A percentile compares a stretch with the other conserved stretches of the same genome.
Evolutionary conservation across 1,140 invertebrate genomes (phyloP).

Genomic region (Drosophila ogumai): DNA sequence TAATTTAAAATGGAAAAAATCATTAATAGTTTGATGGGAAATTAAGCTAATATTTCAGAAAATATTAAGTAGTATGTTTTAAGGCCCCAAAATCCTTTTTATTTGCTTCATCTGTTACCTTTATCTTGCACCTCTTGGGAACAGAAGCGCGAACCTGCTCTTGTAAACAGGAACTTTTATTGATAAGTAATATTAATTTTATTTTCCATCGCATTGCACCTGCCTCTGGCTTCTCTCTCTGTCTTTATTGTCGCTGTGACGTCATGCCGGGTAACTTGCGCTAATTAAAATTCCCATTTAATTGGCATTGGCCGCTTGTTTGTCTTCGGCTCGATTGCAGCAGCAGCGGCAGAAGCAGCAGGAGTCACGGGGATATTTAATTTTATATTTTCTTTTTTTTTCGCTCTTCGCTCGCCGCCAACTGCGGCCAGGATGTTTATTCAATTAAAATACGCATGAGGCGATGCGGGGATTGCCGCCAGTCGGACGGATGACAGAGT

Average conservation of each 20-base stretch:
- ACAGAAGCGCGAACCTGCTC: neutral
- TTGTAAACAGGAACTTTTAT: slow-evolving; percentile 19
- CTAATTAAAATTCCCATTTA: slow-evolving; percentile 83
- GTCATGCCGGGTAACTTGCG: slow-evolving; percentile 71
- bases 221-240: slow-evolving; percentile 13
- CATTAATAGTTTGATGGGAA: neutral
- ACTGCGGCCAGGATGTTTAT: slow-evolving; percentile 68
- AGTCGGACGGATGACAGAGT: slow-evolving; percentile 34
- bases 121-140: neutral
- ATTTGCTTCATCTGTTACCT: neutral
- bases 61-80: too few relatives aligned
- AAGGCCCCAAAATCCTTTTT: neutral
- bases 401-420: slow-evolving; percentile 26
- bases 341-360: slow-evolving; percentile 8
- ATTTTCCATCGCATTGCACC: slow-evolving; percentile 28
- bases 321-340: slow-evolving; percentile 73
- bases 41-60: too few relatives aligned
- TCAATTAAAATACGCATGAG: slow-evolving; percentile 76
- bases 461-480: slow-evolving; percentile 49
- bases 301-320: slow-evolving; percentile 79
- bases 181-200: slow-evolving; percentile 33
- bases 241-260: slow-evolving; percentile 23
- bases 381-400: slow-evolving; percentile 32
- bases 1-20: neutral
- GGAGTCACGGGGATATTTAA: slow-evolving; percentile 40